These are phyloP conservation scores for Ericerus pela DNA, from an alignment of 1,140 invertebrate genomes.

Conservation along the genomic window DNA sequence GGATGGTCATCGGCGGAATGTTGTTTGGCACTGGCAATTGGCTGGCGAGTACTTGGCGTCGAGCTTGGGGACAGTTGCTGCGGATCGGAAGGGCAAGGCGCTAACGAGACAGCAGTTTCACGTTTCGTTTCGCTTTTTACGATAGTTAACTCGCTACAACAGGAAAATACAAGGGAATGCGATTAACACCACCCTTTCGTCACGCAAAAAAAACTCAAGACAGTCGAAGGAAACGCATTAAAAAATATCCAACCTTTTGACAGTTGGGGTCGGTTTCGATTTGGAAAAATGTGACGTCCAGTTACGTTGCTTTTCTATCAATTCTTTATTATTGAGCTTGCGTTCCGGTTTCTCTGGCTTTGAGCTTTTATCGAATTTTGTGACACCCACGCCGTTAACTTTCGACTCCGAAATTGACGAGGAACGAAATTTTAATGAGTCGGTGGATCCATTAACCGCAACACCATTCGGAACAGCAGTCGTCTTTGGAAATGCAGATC, in stretches of 20 bases:
- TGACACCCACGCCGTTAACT: background rate
- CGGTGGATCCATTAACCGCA: background rate
- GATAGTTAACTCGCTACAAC: no score
- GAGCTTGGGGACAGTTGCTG: no score
- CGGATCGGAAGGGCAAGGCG: no score
- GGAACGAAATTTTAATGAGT: background rate
- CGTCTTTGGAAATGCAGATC: background rate
- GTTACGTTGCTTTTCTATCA: conserved; percentile 78
- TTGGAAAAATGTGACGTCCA: conserved; percentile 81
- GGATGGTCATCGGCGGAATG: no score
- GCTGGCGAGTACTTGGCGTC: no score
- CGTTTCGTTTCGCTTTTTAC: no score
- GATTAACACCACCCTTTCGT: no score
- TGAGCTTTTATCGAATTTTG: conserved; percentile 18
- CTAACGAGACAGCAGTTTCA: no score
- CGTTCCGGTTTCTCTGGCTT: conserved; percentile 63
- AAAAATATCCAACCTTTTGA: no score
- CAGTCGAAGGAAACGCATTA: background rate
- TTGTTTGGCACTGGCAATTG: no score
- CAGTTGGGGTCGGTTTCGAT: conserved; percentile 35
- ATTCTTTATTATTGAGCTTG: conserved; percentile 63
- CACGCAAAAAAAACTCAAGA: no score
- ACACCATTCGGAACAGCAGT: background rate
- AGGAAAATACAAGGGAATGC: background rate
- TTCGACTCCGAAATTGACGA: background rate